Base-by-base conservation (phyloP, 1,140 invertebrate genomes). In the Diplogasteroides magnus region DNA sequence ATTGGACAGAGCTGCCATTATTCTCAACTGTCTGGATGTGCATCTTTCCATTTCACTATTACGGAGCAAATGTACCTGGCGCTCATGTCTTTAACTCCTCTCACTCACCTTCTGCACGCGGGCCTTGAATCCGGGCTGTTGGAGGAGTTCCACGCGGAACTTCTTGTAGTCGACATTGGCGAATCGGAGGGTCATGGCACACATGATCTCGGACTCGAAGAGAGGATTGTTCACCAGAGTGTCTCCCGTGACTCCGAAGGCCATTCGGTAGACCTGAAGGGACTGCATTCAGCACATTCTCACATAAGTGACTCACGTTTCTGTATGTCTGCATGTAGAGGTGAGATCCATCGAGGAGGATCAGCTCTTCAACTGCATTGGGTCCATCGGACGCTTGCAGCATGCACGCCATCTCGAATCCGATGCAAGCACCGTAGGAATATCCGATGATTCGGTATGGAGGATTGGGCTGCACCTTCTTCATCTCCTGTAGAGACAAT, bases 361-460 rank as follows among this genome's bases (percentile, higher is more conserved):
- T 78, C 2, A 88, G 74, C 31, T 76, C 75, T 58, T 83, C 73
- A 48, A 91, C 87, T n/a, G 92, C 83, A 59, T 81, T 77, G n/a
- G 86, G 85, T 13, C 88, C 87, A 31, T 82, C 81, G 68, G 86
- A 85, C n/a, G 81, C 67, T 82, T 97, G 91, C 29, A 97, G 83
- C 77, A 91, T 89, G 13, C 90, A 76, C 1, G 90, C 90, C 89
- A 98, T 96, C 86, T 97, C 95, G 81, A 94, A 92, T 2, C 91
- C 93, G 13, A 97, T 88, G 68, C 89, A 88, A 11, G 91, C 89
- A 60, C 95, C 95, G 84, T 92, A 97, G 0, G 94, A 97, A 83
- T 98, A 98, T 1, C 94, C 95, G 37, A 90, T 87, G 55, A 98
- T 83, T 26, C 88, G 88, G 85, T 93, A 95, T 0, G 93, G 92